Percentiles rank a stretch among this genome's conserved stretches.
Conservation (phyloP, 2,888 invertebrate species). For the Napeogenes inachia region DNA sequence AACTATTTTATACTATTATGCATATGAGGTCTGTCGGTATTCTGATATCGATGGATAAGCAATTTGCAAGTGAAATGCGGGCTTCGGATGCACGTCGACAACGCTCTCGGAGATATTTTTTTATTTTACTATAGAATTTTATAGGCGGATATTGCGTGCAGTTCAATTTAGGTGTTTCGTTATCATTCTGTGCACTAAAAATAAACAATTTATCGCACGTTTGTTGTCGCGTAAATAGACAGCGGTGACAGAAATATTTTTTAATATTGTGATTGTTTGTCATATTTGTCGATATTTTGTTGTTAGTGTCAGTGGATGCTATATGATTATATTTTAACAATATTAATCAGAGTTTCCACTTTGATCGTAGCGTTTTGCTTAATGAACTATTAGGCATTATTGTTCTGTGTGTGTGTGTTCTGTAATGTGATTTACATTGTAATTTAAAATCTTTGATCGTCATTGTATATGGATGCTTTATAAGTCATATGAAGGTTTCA, state of each 20-base stretch:
- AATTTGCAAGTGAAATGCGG: conserved; percentile 73
- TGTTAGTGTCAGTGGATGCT: too few relatives aligned
- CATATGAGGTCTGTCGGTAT: conserved; percentile 38
- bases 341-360: too few relatives aligned
- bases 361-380: too few relatives aligned
- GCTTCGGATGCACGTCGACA: conserved; percentile 56
- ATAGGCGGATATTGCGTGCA: conserved; percentile 45
- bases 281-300: background rate
- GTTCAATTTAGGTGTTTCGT: conserved; percentile 16
- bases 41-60: conserved; percentile 64
- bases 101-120: conserved; percentile 48
- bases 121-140: conserved; percentile 57
- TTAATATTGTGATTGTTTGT: background rate
- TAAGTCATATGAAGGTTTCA: too few relatives aligned
- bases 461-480: too few relatives aligned
- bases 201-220: conserved; percentile 8
- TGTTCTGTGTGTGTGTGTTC: too few relatives aligned
- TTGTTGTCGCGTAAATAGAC: conserved; percentile 1
- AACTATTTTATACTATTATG: conserved; percentile 34
- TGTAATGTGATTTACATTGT: too few relatives aligned
- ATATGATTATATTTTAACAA: too few relatives aligned
- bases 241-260: conserved; percentile 3
- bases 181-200: conserved; percentile 8
- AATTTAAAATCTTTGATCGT: too few relatives aligned
- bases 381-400: too few relatives aligned